Evolutionary conservation across 1,140 invertebrate species (phyloP), one percentile per base, ranked within the genome.

Genomic region (Plectrocnemia conspersa): DNA sequence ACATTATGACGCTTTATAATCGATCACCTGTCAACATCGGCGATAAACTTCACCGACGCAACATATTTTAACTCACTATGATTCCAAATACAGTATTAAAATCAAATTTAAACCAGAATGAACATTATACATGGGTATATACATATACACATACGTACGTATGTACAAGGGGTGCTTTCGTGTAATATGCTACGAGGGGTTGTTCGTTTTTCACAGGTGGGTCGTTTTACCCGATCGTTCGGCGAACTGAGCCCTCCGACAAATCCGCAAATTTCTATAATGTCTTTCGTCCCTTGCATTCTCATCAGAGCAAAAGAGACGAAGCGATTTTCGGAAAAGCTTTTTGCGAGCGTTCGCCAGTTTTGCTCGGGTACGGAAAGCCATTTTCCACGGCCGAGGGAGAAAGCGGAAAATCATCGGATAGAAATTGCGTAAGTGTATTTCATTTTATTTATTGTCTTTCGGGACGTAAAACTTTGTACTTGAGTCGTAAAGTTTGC

Each of bases 381-480:
- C 5, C 35, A 16, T 7, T n/a, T 38, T 16, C 35, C 35, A 13
- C 6, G 5, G 35, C 35, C 27, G 6, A 16, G 35, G 35, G 35
- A 16, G 35, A 38, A 16, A 16, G 13, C 15, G 35, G 35, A 38
- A 38, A 38, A 38, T 38, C 35, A 38, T 38, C 35, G 35, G 35
- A 38, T 38, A 38, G 35, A 16, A 16, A 38, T 38, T 38, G 7
- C 18, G 35, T 38, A 38, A 38, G 35, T 38, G 35, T 15, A 38
- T 38, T 38, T 38, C 35, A 38, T 38, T 38, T 38, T 38, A 38
- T 38, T 38, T 38, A 38, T 38, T 38, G 35, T 38, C n/a, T 38
- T 16, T 16, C 5, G 18, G 35, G 18, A 38, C 13, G 18, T 38
- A 38, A 38, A 38, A 38, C 35, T 38, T 29, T 16, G 13, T 10